Conservation (phyloP, 1,140 invertebrate genomes). For the Eriosoma lanigerum region DNA sequence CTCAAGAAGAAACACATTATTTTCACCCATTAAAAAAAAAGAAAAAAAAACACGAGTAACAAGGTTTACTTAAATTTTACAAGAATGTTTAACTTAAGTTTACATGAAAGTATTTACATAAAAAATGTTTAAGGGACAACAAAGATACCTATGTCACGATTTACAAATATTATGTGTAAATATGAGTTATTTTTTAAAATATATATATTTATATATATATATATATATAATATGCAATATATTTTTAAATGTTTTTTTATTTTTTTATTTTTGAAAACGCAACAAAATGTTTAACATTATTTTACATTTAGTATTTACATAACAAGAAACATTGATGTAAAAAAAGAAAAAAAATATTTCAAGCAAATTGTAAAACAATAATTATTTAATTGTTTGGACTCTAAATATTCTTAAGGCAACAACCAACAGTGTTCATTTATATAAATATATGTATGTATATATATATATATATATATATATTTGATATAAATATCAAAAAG, state of each 20-base stretch:
- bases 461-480: constrained; percentile 15
- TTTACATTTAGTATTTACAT: constrained; percentile 51
- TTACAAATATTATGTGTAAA: constrained; percentile 47
- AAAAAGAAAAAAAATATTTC: constrained; percentile 43
- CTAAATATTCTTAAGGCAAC: constrained; percentile 48
- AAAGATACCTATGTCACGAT: constrained; percentile 49
- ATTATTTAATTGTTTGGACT: constrained; percentile 48
- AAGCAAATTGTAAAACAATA: constrained; percentile 38
- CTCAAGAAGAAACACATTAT: constrained; percentile 48
- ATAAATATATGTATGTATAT: constrained; percentile 15
- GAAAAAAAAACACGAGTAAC: constrained; percentile 50
- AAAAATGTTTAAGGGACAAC: constrained; percentile 49
- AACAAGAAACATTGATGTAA: constrained; percentile 50
- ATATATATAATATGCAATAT: neutral
- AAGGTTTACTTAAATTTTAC: constrained; percentile 50
- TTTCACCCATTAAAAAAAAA: constrained; percentile 41
- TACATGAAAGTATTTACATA: constrained; percentile 49
- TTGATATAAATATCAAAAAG: constrained; percentile 6
- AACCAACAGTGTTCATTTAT: constrained; percentile 42
- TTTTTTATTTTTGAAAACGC: constrained; percentile 47
- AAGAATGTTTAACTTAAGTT: constrained; percentile 49
- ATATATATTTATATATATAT: constrained; percentile 26
- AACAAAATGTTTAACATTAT: constrained; percentile 51
- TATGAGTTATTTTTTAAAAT: constrained; percentile 28
- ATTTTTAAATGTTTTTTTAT: constrained; percentile 34